Evolutionary conservation across 2,797 vertebrate genomes (phyloP).

Genomic region (Argyrosomus regius): DNA sequence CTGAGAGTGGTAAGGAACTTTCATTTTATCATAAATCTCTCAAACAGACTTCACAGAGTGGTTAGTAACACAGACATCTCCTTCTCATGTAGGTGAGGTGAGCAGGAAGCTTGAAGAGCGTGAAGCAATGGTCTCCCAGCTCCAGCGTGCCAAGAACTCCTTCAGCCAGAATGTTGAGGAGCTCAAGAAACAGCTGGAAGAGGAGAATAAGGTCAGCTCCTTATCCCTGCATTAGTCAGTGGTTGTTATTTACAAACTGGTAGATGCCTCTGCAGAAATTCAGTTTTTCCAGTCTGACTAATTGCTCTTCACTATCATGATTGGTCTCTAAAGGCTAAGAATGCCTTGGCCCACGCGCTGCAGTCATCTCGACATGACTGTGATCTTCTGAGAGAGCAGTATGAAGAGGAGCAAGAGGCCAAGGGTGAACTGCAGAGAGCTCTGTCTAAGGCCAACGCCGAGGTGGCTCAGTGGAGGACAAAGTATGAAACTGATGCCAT

Average conservation of each 20-base stretch:
- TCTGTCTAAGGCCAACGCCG: constrained; percentile 92
- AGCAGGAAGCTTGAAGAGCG: constrained; percentile 92
- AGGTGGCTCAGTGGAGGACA: constrained; percentile 96
- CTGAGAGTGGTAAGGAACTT: constrained; percentile 87
- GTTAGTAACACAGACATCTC: not conserved
- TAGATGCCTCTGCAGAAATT: not conserved
- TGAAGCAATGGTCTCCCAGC: constrained; percentile 91
- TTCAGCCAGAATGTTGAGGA: constrained; percentile 92
- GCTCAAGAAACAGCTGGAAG: constrained; percentile 93
- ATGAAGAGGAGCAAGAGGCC: constrained; percentile 93
- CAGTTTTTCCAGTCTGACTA: not conserved
- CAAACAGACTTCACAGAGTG: not conserved
- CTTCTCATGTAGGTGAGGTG: constrained; percentile 85
- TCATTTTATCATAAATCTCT: not conserved
- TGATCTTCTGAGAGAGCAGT: constrained; percentile 94
- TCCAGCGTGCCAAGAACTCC: constrained; percentile 90
- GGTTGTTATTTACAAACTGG: not conserved
- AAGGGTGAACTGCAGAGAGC: constrained; percentile 92
- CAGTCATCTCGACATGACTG: constrained; percentile 93
- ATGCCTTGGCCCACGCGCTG: constrained; percentile 89
- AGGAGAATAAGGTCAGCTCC: constrained; percentile 92
- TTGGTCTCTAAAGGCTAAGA: constrained; percentile 87
- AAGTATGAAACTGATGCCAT: constrained; percentile 96
- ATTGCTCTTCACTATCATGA: constrained; percentile 1
- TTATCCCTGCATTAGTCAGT: not conserved